These are phyloP conservation scores for Agapostemon virescens DNA, from an alignment of 2,888 invertebrate species.

Conservation along the genomic window DNA sequence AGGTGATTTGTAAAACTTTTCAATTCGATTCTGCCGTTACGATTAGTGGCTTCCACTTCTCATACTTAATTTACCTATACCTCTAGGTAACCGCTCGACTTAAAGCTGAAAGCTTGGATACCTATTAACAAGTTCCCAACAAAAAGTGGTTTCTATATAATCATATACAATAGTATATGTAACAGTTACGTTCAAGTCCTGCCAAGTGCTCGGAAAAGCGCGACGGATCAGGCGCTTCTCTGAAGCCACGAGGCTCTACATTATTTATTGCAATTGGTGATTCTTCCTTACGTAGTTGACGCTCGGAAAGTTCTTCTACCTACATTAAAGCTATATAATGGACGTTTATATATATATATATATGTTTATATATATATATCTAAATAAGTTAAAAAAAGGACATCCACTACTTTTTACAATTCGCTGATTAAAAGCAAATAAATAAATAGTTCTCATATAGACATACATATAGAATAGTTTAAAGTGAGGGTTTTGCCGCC, in stretches of 20 bases:
- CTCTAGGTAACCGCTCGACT: constrained; percentile 66
- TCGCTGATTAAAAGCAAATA: constrained; percentile 65
- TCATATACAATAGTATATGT: constrained; percentile 80
- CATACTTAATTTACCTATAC: constrained; percentile 61
- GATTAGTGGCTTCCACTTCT: constrained; percentile 27
- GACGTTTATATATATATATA: constrained; percentile 61
- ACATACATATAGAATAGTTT: constrained; percentile 59
- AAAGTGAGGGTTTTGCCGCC: constrained; percentile 54
- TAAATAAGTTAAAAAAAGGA: constrained; percentile 69
- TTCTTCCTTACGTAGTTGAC: constrained; percentile 79
- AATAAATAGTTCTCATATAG: constrained; percentile 65
- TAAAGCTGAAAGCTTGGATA: constrained; percentile 75
- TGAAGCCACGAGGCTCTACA: constrained; percentile 71
- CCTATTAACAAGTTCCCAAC: constrained; percentile 73
- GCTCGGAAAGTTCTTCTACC: constrained; percentile 75
- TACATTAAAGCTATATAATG: constrained; percentile 75
- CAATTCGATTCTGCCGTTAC: constrained; percentile 35
- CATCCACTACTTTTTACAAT: constrained; percentile 65
- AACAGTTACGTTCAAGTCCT: constrained; percentile 79
- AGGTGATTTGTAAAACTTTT: constrained; percentile 29
- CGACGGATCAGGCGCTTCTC: constrained; percentile 59
- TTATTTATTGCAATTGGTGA: constrained; percentile 80
- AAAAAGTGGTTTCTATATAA: constrained; percentile 73
- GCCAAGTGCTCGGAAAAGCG: constrained; percentile 70
- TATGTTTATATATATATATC: constrained; percentile 47